Evolutionary conservation across 37 sponge, comb jelly and placozoan species (phyloP).

Genomic region (Lycopodina hypogea): DNA sequence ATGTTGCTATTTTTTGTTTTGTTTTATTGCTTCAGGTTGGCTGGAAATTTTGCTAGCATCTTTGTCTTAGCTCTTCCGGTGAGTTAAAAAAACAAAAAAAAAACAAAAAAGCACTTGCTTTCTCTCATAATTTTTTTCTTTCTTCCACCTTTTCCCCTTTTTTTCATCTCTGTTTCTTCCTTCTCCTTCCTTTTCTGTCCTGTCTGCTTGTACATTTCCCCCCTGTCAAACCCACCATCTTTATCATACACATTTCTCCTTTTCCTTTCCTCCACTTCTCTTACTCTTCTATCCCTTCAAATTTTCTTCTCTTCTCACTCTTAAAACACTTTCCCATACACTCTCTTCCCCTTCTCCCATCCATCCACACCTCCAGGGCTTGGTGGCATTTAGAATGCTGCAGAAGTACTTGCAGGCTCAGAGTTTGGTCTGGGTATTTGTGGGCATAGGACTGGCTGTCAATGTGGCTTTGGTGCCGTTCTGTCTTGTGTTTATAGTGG

Average conservation of each 20-base stretch:
- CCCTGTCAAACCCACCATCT: too few species aligned
- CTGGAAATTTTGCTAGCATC: background rate
- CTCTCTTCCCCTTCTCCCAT: too few species aligned
- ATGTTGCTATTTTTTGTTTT: background rate
- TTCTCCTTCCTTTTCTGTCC: too few species aligned
- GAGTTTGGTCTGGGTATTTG: slow-evolving; percentile 60
- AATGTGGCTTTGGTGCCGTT: slow-evolving; percentile 14
- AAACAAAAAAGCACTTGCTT: too few species aligned
- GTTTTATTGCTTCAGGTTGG: slow-evolving; percentile 1
- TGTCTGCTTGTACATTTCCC: too few species aligned
- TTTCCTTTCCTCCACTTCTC: too few species aligned
- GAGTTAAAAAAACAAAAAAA: background rate
- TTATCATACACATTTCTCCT: too few species aligned
- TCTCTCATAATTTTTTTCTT: too few species aligned
- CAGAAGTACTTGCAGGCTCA: slow-evolving; percentile 67
- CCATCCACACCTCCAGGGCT: background rate
- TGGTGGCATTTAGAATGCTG: slow-evolving; percentile 29
- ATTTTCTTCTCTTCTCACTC: background rate
- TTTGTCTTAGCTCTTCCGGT: background rate
- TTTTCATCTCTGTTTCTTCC: too few species aligned
- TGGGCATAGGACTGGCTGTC: slow-evolving; percentile 11
- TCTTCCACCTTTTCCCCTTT: too few species aligned
- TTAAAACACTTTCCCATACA: too few species aligned
- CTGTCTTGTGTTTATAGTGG: slow-evolving; percentile 24
- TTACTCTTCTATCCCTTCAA: background rate